These are phyloP conservation scores for Aldabrachelys gigantea DNA, from an alignment of 2,113 vertebrate species.

Conservation along the genomic window DNA sequence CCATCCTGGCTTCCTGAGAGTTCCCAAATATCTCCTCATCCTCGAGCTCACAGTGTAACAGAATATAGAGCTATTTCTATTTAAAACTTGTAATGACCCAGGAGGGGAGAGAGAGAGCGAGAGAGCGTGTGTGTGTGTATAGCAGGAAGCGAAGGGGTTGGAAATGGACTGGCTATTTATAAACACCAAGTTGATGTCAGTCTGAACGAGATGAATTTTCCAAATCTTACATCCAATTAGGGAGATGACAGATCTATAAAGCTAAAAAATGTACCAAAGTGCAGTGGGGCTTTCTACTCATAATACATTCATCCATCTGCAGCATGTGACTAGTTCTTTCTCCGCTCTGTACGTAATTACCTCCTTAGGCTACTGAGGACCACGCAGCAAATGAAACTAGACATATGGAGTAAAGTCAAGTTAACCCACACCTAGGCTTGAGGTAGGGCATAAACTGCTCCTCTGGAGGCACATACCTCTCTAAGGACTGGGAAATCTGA, in stretches of 20 bases:
- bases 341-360: neutral
- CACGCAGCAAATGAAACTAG: neutral
- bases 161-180: neutral
- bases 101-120: neutral
- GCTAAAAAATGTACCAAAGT: neutral
- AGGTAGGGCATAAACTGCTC: neutral
- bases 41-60: neutral
- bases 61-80: conserved; percentile 32
- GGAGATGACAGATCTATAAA: neutral
- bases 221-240: neutral
- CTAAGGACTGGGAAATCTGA: neutral
- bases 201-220: neutral
- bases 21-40: conserved; percentile 25
- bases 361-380: neutral
- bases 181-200: neutral
- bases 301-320: neutral
- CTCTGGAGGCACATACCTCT: neutral
- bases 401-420: neutral
- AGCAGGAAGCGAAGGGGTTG: neutral
- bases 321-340: neutral
- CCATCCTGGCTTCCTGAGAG: neutral
- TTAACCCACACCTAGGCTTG: neutral
- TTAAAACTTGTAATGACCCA: conserved; percentile 22
- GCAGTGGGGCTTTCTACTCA: neutral
- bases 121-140: neutral